A percentile compares a stretch with the other conserved stretches of the same genome.
phyloP scores from a whole-genome alignment of 1,140 invertebrate species.

The Telenomus remus region DNA sequence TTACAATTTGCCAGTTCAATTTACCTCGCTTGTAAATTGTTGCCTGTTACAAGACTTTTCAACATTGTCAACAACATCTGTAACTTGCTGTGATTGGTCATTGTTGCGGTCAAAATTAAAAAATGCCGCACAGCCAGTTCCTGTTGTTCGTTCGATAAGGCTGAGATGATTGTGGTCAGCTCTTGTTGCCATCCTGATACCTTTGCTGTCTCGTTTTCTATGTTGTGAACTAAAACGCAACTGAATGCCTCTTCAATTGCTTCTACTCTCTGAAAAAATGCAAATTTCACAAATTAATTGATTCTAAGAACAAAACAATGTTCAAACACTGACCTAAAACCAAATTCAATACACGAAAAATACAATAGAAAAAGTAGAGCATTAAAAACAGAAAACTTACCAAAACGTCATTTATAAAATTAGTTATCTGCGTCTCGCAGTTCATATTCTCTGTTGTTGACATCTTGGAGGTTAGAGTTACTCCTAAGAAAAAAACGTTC shows the following conservation, averaged over 20 bases:
- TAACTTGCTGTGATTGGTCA: slow-evolving; percentile 82
- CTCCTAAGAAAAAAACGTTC: not conserved
- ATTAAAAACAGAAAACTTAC: slow-evolving; percentile 68
- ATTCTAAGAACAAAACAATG: not conserved
- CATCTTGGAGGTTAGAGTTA: slow-evolving; percentile 24
- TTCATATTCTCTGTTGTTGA: slow-evolving; percentile 52
- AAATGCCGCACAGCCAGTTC: slow-evolving; percentile 84
- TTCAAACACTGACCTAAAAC: no score
- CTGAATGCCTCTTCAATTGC: slow-evolving; percentile 91
- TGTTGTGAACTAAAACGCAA: slow-evolving; percentile 86
- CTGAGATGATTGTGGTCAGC: slow-evolving; percentile 74
- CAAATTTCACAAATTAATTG: not conserved
- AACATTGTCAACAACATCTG: slow-evolving; percentile 83
- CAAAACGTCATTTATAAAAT: slow-evolving; percentile 81
- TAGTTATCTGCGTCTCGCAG: slow-evolving; percentile 77
- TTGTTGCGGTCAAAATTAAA: slow-evolving; percentile 80
- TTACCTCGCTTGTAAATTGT: slow-evolving; percentile 80
- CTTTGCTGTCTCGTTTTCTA: slow-evolving; percentile 81
- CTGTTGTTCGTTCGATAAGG: slow-evolving; percentile 80
- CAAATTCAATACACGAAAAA: no score
- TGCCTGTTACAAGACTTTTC: slow-evolving; percentile 82
- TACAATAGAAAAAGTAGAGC: no score
- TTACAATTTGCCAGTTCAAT: no score
- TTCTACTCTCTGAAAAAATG: slow-evolving; percentile 80
- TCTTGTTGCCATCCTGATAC: slow-evolving; percentile 80